Evolutionary conservation across 2,797 vertebrate species (phyloP).

Genomic region (Corythornis leucogaster): DNA sequence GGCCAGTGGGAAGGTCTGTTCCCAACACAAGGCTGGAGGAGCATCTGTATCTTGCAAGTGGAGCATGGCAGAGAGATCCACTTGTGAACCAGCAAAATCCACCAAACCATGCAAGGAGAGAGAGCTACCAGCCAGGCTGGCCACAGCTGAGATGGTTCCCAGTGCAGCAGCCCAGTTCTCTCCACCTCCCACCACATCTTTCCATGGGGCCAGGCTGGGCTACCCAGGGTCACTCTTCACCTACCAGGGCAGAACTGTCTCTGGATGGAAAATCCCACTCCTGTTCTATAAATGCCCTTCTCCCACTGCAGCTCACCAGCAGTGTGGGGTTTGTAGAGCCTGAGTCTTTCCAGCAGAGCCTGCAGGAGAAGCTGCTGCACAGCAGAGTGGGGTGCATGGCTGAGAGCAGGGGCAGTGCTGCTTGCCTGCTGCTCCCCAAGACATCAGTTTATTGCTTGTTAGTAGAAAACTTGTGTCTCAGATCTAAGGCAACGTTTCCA

Average conservation of each 20-base stretch:
- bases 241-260: not conserved
- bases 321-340: accelerated
- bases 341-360: not conserved
- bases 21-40: not conserved
- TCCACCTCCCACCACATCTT: not conserved
- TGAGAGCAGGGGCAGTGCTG: not conserved
- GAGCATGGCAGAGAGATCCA: not conserved
- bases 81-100: not conserved
- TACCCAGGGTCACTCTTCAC: not conserved
- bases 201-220: not conserved
- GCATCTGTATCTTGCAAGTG: not conserved
- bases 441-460: slow-evolving; percentile 56
- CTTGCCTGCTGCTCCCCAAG: not conserved
- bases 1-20: not conserved
- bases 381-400: not conserved
- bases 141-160: not conserved
- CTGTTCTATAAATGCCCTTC: accelerated
- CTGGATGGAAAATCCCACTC: not conserved
- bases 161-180: not conserved
- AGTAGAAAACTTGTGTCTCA: slow-evolving; percentile 37
- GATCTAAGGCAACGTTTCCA: slow-evolving; percentile 24
- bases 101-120: not conserved
- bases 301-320: not conserved
- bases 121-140: not conserved
- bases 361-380: not conserved